Conservation (phyloP, 2,797 vertebrate species). For the Sphenodon punctatus region DNA sequence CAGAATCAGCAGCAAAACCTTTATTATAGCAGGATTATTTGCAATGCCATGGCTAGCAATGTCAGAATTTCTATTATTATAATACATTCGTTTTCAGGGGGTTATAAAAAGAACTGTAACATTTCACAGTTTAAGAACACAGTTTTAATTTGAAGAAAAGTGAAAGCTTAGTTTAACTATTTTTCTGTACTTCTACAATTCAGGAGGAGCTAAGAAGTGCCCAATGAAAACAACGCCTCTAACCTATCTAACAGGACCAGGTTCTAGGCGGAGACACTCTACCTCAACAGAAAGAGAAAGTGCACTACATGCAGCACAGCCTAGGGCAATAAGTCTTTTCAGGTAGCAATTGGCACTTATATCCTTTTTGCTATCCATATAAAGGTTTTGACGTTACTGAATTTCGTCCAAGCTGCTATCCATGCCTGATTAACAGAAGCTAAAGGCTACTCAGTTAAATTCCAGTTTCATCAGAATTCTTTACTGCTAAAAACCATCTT, state of each 20-base stretch:
- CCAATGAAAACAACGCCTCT: background rate
- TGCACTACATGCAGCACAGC: too few relatives aligned
- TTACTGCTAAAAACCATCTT: too few relatives aligned
- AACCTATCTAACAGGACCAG: background rate
- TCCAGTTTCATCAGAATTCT: too few relatives aligned
- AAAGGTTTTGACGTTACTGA: too few relatives aligned
- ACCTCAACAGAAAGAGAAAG: background rate
- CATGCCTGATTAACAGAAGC: too few relatives aligned
- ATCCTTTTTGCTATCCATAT: too few relatives aligned
- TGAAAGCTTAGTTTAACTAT: background rate
- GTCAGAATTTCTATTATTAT: background rate
- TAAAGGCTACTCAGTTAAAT: too few relatives aligned
- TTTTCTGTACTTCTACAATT: background rate
- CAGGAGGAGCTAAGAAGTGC: background rate
- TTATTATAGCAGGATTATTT: background rate
- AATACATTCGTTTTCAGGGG: background rate
- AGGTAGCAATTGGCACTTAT: too few relatives aligned
- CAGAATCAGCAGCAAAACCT: background rate
- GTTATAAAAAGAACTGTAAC: background rate
- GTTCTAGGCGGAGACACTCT: accelerated
- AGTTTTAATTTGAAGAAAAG: constrained; percentile 3
- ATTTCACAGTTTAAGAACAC: background rate
- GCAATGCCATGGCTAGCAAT: background rate
- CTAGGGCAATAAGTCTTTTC: too few relatives aligned
- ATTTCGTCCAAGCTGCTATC: too few relatives aligned